Evolutionary conservation across 2,113 vertebrate genomes (phyloP).

Genomic region (Tychaedon coryphoeus): DNA sequence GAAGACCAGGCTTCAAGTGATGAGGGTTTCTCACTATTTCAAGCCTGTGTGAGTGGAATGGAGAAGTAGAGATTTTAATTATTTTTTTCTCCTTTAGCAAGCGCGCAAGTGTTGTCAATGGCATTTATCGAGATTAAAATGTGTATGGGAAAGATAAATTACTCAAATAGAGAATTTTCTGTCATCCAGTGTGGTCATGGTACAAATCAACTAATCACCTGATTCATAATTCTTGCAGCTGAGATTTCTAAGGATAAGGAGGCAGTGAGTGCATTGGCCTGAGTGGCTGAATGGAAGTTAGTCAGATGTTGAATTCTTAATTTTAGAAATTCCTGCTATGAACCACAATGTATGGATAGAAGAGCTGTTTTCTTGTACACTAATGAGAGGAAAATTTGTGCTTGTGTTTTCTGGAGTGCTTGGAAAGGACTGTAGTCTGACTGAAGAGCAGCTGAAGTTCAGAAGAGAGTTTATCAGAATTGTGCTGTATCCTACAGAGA

Average conservation of each 20-base stretch:
- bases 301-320: background rate
- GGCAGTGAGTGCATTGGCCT: background rate
- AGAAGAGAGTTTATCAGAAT: background rate
- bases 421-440: background rate
- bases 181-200: background rate
- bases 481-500: background rate
- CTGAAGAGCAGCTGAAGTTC: background rate
- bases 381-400: background rate
- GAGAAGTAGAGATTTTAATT: background rate
- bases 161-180: background rate
- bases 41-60: background rate
- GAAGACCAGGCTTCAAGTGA: background rate
- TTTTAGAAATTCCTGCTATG: background rate
- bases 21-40: background rate
- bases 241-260: background rate
- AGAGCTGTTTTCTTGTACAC: background rate
- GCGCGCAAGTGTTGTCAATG: background rate
- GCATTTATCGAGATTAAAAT: background rate
- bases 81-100: background rate
- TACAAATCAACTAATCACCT: background rate
- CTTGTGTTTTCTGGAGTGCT: background rate
- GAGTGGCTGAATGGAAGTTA: background rate
- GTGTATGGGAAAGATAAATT: background rate
- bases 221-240: background rate
- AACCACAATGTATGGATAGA: background rate